Base-by-base conservation (phyloP, 2,113 vertebrate species). In the Hemicordylus capensis region DNA sequence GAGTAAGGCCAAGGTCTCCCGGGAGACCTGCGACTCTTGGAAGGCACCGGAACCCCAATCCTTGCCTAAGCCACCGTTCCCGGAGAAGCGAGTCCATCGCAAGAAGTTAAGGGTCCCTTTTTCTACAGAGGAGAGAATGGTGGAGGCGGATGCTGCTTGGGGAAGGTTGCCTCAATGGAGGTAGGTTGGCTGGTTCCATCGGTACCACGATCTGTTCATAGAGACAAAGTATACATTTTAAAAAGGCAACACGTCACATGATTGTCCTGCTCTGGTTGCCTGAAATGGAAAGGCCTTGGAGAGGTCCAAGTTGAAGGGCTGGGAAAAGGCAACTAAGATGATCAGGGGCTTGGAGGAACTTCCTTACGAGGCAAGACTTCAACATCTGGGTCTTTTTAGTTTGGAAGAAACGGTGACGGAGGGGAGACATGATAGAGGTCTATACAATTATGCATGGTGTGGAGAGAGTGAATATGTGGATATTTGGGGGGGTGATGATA, bases 161-260 rank as follows among this genome's bases (percentile, higher is more conserved):
- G 2, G 1, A 34, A 37, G 6, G 67, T 66, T 37, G 80, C 84
- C 90, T 96, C 94, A 97, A 88, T 97, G 96, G 92, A 96, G 96
- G 94, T 97, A 97, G 90, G 95, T 96, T 83, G 96, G 95, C 81
- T 96, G 95, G 86, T 96, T 97, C 96, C 96, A 97, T 94, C 96
- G 94, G 89, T 97, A 97, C 96, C 96, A 96, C 22, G 96, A 94
- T 92, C 96, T 97, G 88, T 70, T 91, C 83, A 26, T 17, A 34
- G 0, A 19, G 56, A n/a, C 20, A n/a, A 70, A 31, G 10, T 12
- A 63, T 8, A n/a, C 66, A 77, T 89, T n/a, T n/a, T n/a, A 67
- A 79, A 4, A 14, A 84, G 73, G 78, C 81, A 56, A 3, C 0
- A 24, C 26, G 10, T 74, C 72, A 58, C 24, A 37, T 48, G 61